These are phyloP conservation scores for Anthopleura xanthogrammica DNA, from an alignment of 92 coral and sea anemone species.

Conservation along the genomic window DNA sequence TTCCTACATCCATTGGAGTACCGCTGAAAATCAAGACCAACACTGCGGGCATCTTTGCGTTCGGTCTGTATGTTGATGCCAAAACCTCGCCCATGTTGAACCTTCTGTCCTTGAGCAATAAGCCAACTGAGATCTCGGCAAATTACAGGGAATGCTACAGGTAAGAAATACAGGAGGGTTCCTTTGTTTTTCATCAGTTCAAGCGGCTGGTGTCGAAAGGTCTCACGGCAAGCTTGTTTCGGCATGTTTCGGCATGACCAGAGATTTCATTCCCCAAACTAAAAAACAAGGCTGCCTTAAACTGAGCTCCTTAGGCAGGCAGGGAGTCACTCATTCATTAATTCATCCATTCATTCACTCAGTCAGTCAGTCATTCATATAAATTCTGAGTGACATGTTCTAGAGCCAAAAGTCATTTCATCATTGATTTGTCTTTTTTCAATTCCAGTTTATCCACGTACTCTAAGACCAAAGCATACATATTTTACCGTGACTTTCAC, in stretches of 20 bases:
- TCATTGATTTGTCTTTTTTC: background rate
- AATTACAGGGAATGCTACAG: slow-evolving; percentile 30
- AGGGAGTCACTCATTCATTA: too few relatives aligned
- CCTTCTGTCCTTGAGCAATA: slow-evolving; percentile 38
- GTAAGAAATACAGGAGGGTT: background rate
- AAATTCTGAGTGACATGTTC: too few relatives aligned
- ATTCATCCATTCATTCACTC: too few relatives aligned
- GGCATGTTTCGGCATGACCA: too few relatives aligned
- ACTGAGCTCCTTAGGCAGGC: too few relatives aligned
- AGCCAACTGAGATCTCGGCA: slow-evolving; percentile 35
- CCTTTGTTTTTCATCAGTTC: too few relatives aligned
- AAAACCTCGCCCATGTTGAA: slow-evolving; percentile 35
- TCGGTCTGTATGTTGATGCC: slow-evolving; percentile 11
- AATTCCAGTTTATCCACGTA: slow-evolving; percentile 28
- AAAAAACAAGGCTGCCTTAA: too few relatives aligned
- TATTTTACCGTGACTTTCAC: slow-evolving; percentile 38
- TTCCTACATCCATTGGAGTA: slow-evolving; percentile 48
- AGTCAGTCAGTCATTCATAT: too few relatives aligned
- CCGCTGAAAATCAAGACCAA: slow-evolving; percentile 41
- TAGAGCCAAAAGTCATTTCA: background rate
- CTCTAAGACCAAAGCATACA: background rate
- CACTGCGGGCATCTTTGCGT: slow-evolving; percentile 42
- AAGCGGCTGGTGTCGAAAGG: too few relatives aligned
- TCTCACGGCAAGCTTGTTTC: too few relatives aligned
- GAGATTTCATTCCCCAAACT: too few relatives aligned